Conservation (phyloP, 2,888 invertebrate genomes). For the Phengaris arion region DNA sequence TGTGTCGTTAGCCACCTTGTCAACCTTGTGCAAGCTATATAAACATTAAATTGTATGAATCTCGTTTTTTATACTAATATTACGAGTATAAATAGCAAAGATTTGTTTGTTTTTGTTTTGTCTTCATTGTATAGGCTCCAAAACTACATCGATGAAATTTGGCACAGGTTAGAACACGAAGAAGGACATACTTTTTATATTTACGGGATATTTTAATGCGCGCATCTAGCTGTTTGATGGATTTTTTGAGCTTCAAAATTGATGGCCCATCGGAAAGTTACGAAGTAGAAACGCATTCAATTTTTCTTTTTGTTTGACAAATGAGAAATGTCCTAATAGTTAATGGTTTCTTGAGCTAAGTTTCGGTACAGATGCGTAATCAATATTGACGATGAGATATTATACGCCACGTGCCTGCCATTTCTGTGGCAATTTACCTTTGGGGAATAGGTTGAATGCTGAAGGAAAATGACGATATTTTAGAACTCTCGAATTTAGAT, state of each 20-base stretch:
- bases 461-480: slow-evolving; percentile 17
- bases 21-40: no score
- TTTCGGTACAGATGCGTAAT: slow-evolving; percentile 25
- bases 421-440: slow-evolving; percentile 22
- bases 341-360: slow-evolving; percentile 15
- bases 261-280: neutral
- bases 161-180: no score
- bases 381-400: slow-evolving; percentile 26
- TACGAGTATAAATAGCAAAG: no score
- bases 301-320: slow-evolving; percentile 1
- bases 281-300: neutral
- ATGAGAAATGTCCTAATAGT: neutral
- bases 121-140: no score
- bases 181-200: no score
- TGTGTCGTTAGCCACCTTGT: no score
- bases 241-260: neutral
- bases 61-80: no score
- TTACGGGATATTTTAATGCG: no score
- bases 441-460: neutral
- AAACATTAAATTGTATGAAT: no score
- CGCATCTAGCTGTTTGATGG: neutral
- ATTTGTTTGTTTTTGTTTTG: no score
- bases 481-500: slow-evolving; percentile 14
- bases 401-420: slow-evolving; percentile 18
- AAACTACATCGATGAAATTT: no score